Percentiles rank a stretch among this genome's conserved stretches.
Conservation (phyloP, 2,888 invertebrate genomes). For the Octonoba sinensis region DNA sequence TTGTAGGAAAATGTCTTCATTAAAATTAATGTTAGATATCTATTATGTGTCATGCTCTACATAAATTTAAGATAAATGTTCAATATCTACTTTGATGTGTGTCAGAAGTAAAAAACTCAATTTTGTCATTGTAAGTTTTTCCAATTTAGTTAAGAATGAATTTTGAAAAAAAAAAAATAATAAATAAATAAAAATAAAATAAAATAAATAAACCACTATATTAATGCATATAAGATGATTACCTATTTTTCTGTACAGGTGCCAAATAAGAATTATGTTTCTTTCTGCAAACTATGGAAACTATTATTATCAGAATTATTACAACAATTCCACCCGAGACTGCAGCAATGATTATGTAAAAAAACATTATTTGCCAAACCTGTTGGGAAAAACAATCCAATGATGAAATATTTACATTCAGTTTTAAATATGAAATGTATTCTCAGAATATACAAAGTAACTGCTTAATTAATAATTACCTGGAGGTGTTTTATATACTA, state of each 20-base stretch:
- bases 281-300: slow-evolving; percentile 49
- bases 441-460: neutral
- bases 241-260: slow-evolving; percentile 62
- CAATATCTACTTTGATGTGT: no score
- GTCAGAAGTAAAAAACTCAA: no score
- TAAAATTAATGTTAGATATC: no score
- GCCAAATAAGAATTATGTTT: slow-evolving; percentile 51
- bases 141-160: no score
- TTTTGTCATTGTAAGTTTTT: no score
- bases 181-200: no score
- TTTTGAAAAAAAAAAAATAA: neutral
- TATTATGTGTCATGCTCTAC: no score
- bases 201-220: no score
- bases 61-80: no score
- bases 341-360: slow-evolving; percentile 62
- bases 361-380: slow-evolving; percentile 62
- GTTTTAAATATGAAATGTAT: neutral
- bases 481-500: slow-evolving; percentile 74
- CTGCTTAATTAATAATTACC: slow-evolving; percentile 67
- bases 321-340: slow-evolving; percentile 60
- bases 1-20: no score
- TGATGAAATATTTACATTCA: neutral
- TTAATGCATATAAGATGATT: neutral
- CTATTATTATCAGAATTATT: slow-evolving; percentile 59
- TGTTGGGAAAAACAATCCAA: slow-evolving; percentile 4